Evolutionary conservation across 2,888 invertebrate genomes (phyloP), one percentile per base, ranked within the genome.

Genomic region (Pantelozetes paolii): DNA sequence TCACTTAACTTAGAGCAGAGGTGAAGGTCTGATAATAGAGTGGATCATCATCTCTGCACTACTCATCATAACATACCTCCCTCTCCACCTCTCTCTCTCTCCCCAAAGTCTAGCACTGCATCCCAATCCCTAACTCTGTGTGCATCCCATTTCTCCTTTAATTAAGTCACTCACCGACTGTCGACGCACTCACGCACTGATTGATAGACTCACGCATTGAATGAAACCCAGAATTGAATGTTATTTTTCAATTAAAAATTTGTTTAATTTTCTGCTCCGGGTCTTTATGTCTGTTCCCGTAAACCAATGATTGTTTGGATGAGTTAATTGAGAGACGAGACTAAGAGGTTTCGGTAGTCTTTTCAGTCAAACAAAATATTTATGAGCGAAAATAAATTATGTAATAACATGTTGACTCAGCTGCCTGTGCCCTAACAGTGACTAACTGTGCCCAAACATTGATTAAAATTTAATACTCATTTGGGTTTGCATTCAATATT

Each of bases 301-400:
- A 26, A 36, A 20, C 8, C 20, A 57, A 57, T 28, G 42, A 40
- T 69, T 69, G 28, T 69, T 69, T 69, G 40, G 45, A 69, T 69
- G 42, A 45, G 69, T 69, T 69, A 45, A 69, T 69, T 69, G 69
- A 69, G 45, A 45, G 11, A 45, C 69, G 20, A 18, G 42, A 20
- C 69, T 69, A 69, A 69, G 26, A 69, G 42, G n/a, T n/a, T 36
- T 42, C 69, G 45, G 69, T 45, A 45, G 26, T 69, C 69, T 42
- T 40, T 69, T 26, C 40, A 20, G 26, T 13, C 28, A 42, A 36
- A 20, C 62, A 69, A 13, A 69, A 69, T 69, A 69, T 69, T 69
- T 69, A 69, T 69, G 40, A 26, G 42, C 9, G 6, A 36, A n/a
- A 36, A 42, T 42, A 69, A 69, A 42, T 69, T 42, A 42, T 26